Evolutionary conservation across 2,888 invertebrate genomes (phyloP).

Genomic region (Chrysolina haemoptera): DNA sequence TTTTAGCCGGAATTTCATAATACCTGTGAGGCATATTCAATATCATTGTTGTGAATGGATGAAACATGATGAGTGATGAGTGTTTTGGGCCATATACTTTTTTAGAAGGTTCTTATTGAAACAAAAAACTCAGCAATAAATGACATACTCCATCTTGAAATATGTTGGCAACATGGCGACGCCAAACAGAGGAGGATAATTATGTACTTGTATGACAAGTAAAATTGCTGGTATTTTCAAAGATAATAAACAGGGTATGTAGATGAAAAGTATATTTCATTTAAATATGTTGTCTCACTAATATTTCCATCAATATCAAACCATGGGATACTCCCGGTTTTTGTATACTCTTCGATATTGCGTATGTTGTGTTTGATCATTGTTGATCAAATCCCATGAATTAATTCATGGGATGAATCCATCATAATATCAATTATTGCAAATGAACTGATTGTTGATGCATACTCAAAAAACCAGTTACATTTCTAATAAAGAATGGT

Average conservation of each 20-base stretch:
- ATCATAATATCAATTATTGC: background rate
- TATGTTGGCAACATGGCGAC: constrained; percentile 66
- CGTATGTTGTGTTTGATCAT: constrained; percentile 25
- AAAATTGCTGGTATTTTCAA: constrained; percentile 61
- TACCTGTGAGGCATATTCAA: background rate
- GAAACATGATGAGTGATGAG: background rate
- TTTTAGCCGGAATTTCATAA: background rate
- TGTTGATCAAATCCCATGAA: constrained; percentile 9
- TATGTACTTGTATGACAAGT: constrained; percentile 69
- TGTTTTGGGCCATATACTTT: background rate
- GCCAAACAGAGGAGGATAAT: constrained; percentile 67
- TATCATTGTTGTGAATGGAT: background rate
- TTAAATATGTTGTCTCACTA: background rate
- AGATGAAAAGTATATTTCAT: constrained; percentile 18
- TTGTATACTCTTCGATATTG: constrained; percentile 20
- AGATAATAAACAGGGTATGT: constrained; percentile 58
- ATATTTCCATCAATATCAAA: background rate
- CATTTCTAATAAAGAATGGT: background rate
- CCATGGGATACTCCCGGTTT: background rate
- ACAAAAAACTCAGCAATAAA: constrained; percentile 5
- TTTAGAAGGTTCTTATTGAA: background rate
- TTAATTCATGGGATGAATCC: background rate
- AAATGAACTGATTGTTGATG: constrained; percentile 3
- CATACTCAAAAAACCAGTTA: background rate
- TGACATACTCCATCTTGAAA: constrained; percentile 40